A percentile compares a stretch with the other conserved stretches of the same genome.
phyloP scores from a whole-genome alignment of 1,140 invertebrate species.

The Microplitis mediator region DNA sequence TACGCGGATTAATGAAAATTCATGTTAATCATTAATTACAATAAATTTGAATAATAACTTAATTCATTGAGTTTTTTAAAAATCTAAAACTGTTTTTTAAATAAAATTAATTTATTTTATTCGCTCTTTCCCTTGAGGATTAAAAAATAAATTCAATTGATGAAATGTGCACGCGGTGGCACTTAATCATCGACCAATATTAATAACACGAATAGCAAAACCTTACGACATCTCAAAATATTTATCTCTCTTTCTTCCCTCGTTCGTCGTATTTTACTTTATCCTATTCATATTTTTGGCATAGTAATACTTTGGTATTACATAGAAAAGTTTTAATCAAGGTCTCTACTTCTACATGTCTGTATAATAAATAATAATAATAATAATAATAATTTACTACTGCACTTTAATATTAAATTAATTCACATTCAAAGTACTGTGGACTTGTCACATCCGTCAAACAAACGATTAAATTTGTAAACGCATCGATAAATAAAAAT shows the following conservation, averaged over 20 bases:
- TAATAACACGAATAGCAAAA: slow-evolving; percentile 48
- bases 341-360: no score
- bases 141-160: slow-evolving; percentile 1
- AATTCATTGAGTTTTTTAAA: no score
- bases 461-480: background rate
- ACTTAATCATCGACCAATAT: slow-evolving; percentile 59
- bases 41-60: no score
- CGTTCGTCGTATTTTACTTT: no score
- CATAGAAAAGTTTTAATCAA: background rate
- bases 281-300: slow-evolving; percentile 39
- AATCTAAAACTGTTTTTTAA: no score
- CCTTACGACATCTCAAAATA: slow-evolving; percentile 26
- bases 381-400: no score
- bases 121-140: background rate
- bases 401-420: background rate
- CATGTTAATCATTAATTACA: no score
- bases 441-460: slow-evolving; percentile 38
- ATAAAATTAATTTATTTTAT: no score
- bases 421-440: slow-evolving; percentile 21
- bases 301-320: background rate
- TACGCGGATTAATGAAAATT: no score
- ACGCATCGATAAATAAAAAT: slow-evolving; percentile 26
- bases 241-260: background rate
- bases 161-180: slow-evolving; percentile 46
- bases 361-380: no score